phyloP scores from a whole-genome alignment of 2,797 vertebrate species.

The Myotis myotis region DNA sequence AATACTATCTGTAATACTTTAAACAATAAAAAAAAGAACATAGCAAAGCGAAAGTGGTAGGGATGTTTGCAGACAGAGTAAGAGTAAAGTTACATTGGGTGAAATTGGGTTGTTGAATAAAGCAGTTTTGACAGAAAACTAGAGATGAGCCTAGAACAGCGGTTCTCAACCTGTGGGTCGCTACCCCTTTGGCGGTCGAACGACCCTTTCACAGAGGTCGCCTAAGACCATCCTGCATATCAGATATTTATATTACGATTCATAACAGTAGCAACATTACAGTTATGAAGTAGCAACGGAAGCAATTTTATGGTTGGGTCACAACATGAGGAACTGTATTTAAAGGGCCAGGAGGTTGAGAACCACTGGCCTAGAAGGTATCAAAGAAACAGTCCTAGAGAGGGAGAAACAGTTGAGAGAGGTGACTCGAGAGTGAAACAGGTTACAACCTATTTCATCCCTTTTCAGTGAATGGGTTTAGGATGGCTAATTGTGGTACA shows the following conservation, averaged over 20 bases:
- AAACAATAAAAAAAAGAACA: background rate
- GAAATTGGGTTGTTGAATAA: background rate
- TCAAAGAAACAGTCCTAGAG: background rate
- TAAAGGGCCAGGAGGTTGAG: no score
- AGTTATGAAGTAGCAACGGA: no score
- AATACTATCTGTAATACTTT: no score
- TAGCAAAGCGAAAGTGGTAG: background rate
- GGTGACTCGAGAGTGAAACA: background rate
- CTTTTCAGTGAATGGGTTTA: background rate
- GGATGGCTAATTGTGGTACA: background rate
- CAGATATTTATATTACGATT: no score
- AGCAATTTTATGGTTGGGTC: no score
- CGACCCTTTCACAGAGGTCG: no score
- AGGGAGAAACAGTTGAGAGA: background rate
- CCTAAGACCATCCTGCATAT: no score
- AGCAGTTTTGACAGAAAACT: conserved; percentile 21
- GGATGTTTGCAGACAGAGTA: background rate
- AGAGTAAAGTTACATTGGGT: background rate
- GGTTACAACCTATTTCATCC: background rate
- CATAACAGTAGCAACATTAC: no score
- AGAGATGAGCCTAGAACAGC: background rate
- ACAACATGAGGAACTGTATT: no score
- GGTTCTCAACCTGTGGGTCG: no score
- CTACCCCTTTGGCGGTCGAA: no score
- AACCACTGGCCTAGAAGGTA: background rate